phyloP scores from a whole-genome alignment of 2,113 vertebrate genomes.

The Brachyistius frenatus region DNA sequence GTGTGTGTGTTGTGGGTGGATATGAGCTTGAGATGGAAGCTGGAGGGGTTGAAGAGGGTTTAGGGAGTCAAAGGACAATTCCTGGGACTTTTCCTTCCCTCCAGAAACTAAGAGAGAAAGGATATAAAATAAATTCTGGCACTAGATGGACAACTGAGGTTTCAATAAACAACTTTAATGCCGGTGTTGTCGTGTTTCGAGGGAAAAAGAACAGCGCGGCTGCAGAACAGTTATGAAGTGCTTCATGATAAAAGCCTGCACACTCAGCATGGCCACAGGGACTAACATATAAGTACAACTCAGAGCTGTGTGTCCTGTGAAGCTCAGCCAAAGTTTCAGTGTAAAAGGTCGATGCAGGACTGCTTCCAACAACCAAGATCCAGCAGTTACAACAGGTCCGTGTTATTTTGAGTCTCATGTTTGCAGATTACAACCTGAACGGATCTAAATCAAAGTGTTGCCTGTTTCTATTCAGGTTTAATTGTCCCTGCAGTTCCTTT shows the following conservation, averaged over 20 bases:
- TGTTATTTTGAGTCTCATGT: too few relatives aligned
- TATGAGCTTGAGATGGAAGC: constrained; percentile 38
- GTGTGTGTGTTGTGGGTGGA: constrained; percentile 40
- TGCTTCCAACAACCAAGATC: background rate
- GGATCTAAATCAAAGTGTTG: too few relatives aligned
- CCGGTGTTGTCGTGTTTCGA: background rate
- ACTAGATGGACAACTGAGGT: constrained; percentile 14
- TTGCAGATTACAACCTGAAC: too few relatives aligned
- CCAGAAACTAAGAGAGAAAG: constrained; percentile 74
- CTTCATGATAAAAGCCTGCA: background rate
- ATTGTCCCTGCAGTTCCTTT: too few relatives aligned
- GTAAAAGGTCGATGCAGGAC: too few relatives aligned
- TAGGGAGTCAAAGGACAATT: constrained; percentile 83
- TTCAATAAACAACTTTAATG: constrained; percentile 26
- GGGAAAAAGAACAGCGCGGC: background rate
- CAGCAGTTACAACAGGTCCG: too few relatives aligned
- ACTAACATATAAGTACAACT: too few relatives aligned
- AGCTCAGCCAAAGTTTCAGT: background rate
- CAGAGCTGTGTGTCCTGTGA: too few relatives aligned
- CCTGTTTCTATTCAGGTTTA: too few relatives aligned
- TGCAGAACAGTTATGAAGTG: background rate
- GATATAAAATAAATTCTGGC: background rate
- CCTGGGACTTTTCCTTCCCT: constrained; percentile 86
- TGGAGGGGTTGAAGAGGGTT: constrained; percentile 46
- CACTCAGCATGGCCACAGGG: background rate